Conservation (phyloP, 2,797 vertebrate genomes). For the Melanotaenia maccullochi region DNA sequence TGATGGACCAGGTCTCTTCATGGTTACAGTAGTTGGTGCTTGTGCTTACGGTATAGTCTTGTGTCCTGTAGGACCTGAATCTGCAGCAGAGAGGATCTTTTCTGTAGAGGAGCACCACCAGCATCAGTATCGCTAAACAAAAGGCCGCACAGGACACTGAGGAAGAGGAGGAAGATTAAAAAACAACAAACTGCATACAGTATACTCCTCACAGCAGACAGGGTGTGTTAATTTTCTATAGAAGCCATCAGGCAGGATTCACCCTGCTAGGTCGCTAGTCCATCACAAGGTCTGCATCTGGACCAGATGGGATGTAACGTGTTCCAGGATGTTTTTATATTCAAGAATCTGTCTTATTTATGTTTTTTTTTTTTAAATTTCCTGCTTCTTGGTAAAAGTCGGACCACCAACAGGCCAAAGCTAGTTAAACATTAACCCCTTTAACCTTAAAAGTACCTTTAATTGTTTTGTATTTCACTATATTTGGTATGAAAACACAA, state of each 20-base stretch:
- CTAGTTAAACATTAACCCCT: not conserved
- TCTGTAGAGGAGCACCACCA: constrained; percentile 75
- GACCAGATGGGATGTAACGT: not conserved
- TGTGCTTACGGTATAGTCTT: constrained; percentile 62
- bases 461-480: not conserved
- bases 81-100: constrained; percentile 77
- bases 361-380: not conserved
- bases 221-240: not conserved
- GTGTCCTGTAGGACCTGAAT: constrained; percentile 59
- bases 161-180: not conserved
- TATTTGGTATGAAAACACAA: not conserved
- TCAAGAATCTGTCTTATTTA: not conserved
- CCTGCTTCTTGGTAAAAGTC: not conserved
- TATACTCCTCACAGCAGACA: not conserved
- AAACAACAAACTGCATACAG: not conserved
- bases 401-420: not conserved
- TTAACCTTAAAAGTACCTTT: not conserved
- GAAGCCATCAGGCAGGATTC: not conserved
- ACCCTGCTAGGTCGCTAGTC: not conserved
- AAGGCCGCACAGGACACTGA: constrained; percentile 70
- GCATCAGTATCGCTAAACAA: constrained; percentile 70
- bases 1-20: not conserved
- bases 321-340: not conserved
- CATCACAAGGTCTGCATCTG: not conserved
- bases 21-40: not conserved